Evolutionary conservation across 2,113 vertebrate species (phyloP).

Genomic region (Chaetodon trifascialis): DNA sequence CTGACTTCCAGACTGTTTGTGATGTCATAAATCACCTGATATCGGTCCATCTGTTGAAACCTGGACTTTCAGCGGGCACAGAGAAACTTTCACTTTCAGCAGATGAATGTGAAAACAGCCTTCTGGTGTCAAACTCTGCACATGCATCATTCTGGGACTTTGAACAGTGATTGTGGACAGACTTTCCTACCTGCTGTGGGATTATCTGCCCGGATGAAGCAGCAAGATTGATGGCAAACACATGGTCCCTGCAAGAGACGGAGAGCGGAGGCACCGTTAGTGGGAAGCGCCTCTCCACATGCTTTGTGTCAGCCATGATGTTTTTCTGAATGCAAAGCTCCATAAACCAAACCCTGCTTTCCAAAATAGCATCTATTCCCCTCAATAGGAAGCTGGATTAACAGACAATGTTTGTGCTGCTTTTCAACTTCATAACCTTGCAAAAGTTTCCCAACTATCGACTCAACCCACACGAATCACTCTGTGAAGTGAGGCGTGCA

Average conservation of each 20-base stretch:
- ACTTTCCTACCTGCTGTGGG: conserved; percentile 87
- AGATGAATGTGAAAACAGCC: too few relatives aligned
- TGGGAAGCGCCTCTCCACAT: background rate
- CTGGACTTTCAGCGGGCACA: too few relatives aligned
- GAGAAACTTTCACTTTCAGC: too few relatives aligned
- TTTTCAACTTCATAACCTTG: conserved; percentile 39
- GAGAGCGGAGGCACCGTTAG: conserved; percentile 15
- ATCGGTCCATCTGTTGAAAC: too few relatives aligned
- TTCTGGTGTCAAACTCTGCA: too few relatives aligned
- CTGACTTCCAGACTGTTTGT: too few relatives aligned
- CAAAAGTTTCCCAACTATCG: conserved; percentile 30
- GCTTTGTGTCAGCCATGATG: background rate
- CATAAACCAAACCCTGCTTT: background rate
- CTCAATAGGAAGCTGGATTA: conserved; percentile 25
- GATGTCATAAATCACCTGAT: too few relatives aligned
- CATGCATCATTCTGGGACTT: too few relatives aligned
- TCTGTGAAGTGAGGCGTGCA: conserved; percentile 32
- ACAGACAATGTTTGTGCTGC: conserved; percentile 19
- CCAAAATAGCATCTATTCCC: background rate
- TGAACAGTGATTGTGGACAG: background rate
- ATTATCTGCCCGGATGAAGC: conserved; percentile 85
- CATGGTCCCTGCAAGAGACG: conserved; percentile 87
- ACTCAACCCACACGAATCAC: conserved; percentile 44
- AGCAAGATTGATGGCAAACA: conserved; percentile 91
- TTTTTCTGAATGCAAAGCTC: conserved; percentile 9